Evolutionary conservation across 2,888 invertebrate species (phyloP), one percentile per base, ranked within the genome.

Genomic region (Noctua comes): DNA sequence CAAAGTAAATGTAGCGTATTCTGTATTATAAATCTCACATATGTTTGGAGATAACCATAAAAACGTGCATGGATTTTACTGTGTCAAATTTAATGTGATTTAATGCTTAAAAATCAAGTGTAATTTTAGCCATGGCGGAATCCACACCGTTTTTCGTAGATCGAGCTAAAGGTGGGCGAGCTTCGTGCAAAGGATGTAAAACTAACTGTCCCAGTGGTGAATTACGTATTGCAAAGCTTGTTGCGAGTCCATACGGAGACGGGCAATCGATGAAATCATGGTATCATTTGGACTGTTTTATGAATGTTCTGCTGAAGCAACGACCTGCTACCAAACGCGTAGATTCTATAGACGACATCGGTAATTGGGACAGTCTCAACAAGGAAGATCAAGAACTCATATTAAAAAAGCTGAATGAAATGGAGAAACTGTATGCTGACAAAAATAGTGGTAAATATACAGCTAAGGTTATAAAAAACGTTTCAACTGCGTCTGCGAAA

Each of bases 171-270:
- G 97, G 98, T 21, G 98, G 98, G 0, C 97, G 98, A 72, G 98
- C 99, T 1, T 97, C 97, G 24, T 99, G 99, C 92, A 99, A 99
- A 93, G 98, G 98, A 90, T 99, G 99, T 93, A 99, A 99, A 95
- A 96, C 97, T 80, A 98, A 98, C 90, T 98, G 98, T 90, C 97
- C 97, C 1, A 97, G 97, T 91, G 98, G 98, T 40, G 97, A 97
- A 80, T 91, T 99, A 68, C 97, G 99, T 78, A 95, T 99, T 68
- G 99, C 98, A 0, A 99, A 99, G 93, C 86, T 98, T 31, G 97
- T 97, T 8, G 95, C 98, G 1, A 99, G 98, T 94, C 98, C 98
- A 0, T 99, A 98, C 91, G 97, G 96, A 24, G 97, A 97, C 36
- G 97, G 97, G 1, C 98, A 97, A 85, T 93, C 98, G 89, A 98